Base-by-base conservation (phyloP, 2,888 invertebrate species). In the Caenorhabditis virilis region DNA sequence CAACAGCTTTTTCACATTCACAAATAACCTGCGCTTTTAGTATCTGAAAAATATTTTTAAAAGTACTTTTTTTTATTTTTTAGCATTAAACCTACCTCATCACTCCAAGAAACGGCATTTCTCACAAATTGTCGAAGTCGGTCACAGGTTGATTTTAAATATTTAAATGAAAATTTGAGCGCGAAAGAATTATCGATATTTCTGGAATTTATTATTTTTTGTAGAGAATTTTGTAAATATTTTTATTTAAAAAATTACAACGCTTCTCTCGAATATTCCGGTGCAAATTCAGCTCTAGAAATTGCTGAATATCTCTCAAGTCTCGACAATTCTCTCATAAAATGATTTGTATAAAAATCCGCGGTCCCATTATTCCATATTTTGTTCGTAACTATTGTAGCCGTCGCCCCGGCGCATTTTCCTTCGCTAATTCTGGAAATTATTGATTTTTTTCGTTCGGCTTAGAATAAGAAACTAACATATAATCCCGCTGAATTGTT, bases 231-330 rank as follows among this genome's bases (percentile, higher is more conserved):
- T n/a, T n/a, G n/a, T n/a, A n/a, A n/a, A n/a, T n/a, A n/a, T n/a
- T n/a, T n/a, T n/a, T n/a, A n/a, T n/a, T n/a, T n/a, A n/a, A n/a
- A n/a, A n/a, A n/a, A n/a, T n/a, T n/a, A n/a, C 56, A 45, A 25
- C 18, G 62, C 48, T n/a, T 41, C 30, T 35, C 56, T 62, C 4
- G 42, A 25, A 2, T 56, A 49, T 26, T 52, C 45, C 1, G 64
- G 51, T 0, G 35, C 50, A 46, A 64, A 55, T 25, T 64, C 64
- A 3, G 26, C 39, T 23, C 50, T 54, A 1, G 47, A 51, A 16
- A 59, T 59, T 11, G 54, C 58, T 4, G 64, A 64, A 43, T 64
- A 64, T 47, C 59, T 64, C 25, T 64, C 55, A 6, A 64, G 41
- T 5, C 50, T 43, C 6, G n/a, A n/a, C 30, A 64, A 13, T 22